These are phyloP conservation scores for human DNA, from an alignment of 2,113 vertebrate species.

Conservation along the genomic window GRCh38 chr5:64765001-64765500, in stretches of 20 bases:
- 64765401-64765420: neutral
- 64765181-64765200: slow-evolving; percentile 19
- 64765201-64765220: neutral
- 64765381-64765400: slow-evolving; percentile 14
- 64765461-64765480: slow-evolving; percentile 46
- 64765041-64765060: neutral
- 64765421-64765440: slow-evolving; percentile 60
- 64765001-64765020: neutral
- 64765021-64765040: neutral
- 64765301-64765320: neutral
- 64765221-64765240: neutral
- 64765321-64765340: neutral
- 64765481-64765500: slow-evolving; percentile 25
- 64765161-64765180: slow-evolving; percentile 12
- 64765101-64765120: slow-evolving; percentile 25
- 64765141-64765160: slow-evolving; percentile 47
- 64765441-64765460: slow-evolving; percentile 44
- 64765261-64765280: neutral
- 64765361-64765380: slow-evolving; percentile 17
- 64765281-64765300: neutral
- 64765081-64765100: neutral
- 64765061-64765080: neutral
- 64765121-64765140: slow-evolving; percentile 33
- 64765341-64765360: slow-evolving; percentile 32
- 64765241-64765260: neutral